Evolutionary conservation across 1,140 invertebrate species (phyloP), one percentile per base, ranked within the genome.

Genomic region (Caenorhabditis briggsae): DNA sequence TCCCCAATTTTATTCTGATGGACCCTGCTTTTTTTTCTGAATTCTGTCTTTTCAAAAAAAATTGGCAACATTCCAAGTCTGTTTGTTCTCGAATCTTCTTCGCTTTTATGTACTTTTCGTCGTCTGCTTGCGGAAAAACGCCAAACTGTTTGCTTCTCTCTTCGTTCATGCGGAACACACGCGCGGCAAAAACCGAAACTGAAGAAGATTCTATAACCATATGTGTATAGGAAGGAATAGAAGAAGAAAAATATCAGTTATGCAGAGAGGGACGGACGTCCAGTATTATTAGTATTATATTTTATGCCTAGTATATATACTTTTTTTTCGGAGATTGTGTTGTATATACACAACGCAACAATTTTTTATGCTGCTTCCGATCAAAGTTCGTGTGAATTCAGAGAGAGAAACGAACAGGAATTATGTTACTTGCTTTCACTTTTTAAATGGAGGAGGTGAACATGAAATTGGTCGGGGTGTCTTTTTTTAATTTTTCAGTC

Each of bases 41-140:
- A 33, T 64, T 70, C 14, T 70, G 7, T 23, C 16, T 1, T 23
- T 50, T 43, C n/a, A 11, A 5, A 50, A 50, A n/a, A 43, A 11
- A 41, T 78, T 78, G 70, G 70, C 70, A 78, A 50, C 70, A 78
- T 78, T 78, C 70, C 70, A 78, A 78, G 70, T 78, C 11, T 70
- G 18, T 70, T 46, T 50, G 33, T 50, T 43, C 33, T 70, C n/a
- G 12, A n/a, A 5, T 25, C 41, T n/a, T 70, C 14, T 9, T 64
- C n/a, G 41, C 18, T 41, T 46, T 20, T 43, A 46, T 70, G 64
- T 70, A 43, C 64, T 61, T 61, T 33, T 61, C 59, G 5, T 61
- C 59, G 33, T 33, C 33, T 33, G 33, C 33, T 33, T 33, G 33
- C 33, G 33, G 33, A 33, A 33, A 33, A 33, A 33, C 33, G 33